Evolutionary conservation across 2,888 invertebrate genomes (phyloP), one percentile per base, ranked within the genome.

Genomic region (Zeuzera pyrina): DNA sequence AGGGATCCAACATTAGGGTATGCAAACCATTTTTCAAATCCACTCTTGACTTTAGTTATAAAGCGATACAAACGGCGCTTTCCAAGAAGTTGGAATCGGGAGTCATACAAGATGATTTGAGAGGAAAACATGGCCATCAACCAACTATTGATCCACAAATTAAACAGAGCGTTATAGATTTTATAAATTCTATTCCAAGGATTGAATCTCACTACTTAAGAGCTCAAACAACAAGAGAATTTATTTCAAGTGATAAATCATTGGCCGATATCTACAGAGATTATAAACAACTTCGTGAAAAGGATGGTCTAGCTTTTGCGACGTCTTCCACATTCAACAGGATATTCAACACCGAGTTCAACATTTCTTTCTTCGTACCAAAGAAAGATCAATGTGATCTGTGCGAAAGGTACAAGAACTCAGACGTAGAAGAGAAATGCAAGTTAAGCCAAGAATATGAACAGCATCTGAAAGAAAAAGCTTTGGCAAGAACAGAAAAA

Each of bases 351-450:
- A n/a, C n/a, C n/a, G n/a, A n/a, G n/a, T 49, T 52, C 26, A 45
- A 49, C 33, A 43, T 51, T 41, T 38, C 35, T 15, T 50, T 49
- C 31, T 35, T 36, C 25, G 31, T 34, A 6, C 48, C 48, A 12
- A 50, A n/a, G 24, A 49, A 46, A 43, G 49, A 49, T 31, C 25
- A 29, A 29, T n/a, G n/a, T n/a, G 49, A 51, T 26, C 29, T 43
- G 2, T 51, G 46, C n/a, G 45, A 45, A n/a, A n/a, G 34, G 8
- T 48, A 26, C 30, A 41, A 39, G 10, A 44, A 45, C 35, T 27
- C 42, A 7, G 30, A 35, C 29, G 38, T 19, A 12, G 37, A 39
- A 34, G 39, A 12, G 6, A 47, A 44, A n/a, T n/a, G n/a, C n/a
- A 23, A 23, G n/a, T n/a, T 23, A 23, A 3, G 23, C 3, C n/a